Base-by-base conservation (phyloP, 2,888 invertebrate genomes). In the Drosophila ustulata region DNA sequence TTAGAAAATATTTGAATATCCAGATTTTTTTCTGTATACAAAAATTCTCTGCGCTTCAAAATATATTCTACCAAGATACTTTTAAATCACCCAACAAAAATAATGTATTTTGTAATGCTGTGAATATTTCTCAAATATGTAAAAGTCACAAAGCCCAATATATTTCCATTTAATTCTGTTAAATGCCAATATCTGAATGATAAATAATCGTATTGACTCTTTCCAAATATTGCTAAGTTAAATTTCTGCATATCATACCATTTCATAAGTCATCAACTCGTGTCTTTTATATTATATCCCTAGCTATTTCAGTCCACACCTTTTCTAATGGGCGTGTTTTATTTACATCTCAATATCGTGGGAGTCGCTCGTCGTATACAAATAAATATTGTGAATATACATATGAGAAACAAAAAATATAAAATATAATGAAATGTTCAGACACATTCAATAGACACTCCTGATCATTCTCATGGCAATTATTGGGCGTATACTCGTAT, bases 281-380 rank as follows among this genome's bases (percentile, higher is more conserved):
- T 39, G 37, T 18, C 18, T 30, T 51, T 23, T 58, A 59, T n/a
- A 59, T 32, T 39, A 39, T 43, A 56, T 34, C 18, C 47, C 30
- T 53, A 53, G 46, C 5, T 50, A 66, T 49, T 72, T 43, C 26
- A 23, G 13, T 34, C 23, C 55, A 56, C 43, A 41, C 43, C 53
- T 45, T 46, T 11, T 7, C 46, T 63, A 65, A 61, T 66, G 71
- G 86, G 81, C 43, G 71, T 86, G 71, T 66, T 69, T 71, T 80
- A 76, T 78, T 86, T 82, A 78, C 83, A 80, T 46, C 6, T 8
- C 7, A 64, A 62, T 41, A 32, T 53, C 30, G 71, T 66, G 62
- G 46, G 66, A 23, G 61, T 67, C 11, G 30, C 37, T 57, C 32
- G 39, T 46, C 55, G 56, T 57, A 45, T 61, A 13, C 8, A n/a